Evolutionary conservation across 2,113 vertebrate genomes (phyloP).

Genomic region (Tychaedon coryphoeus): DNA sequence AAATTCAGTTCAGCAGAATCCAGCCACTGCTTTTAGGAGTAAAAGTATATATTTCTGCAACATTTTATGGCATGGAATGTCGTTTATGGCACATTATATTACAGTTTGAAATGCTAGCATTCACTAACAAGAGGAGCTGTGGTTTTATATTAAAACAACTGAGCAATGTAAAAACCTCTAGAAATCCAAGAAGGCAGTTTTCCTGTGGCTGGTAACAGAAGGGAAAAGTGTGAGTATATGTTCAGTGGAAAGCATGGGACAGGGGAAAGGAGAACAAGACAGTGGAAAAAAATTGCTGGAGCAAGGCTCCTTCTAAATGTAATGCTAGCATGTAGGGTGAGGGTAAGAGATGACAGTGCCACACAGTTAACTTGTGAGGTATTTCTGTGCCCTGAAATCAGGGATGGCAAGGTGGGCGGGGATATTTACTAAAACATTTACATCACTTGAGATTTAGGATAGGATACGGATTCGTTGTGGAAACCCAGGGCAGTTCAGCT

Average conservation of each 20-base stretch:
- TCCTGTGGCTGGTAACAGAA: neutral
- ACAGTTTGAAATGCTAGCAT: slow-evolving; percentile 41
- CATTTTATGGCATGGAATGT: slow-evolving; percentile 68
- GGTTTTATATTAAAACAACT: slow-evolving; percentile 21
- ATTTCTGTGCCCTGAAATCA: neutral
- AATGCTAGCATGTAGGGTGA: fast-evolving
- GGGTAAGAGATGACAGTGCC: neutral
- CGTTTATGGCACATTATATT: slow-evolving; percentile 66
- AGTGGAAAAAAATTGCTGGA: neutral
- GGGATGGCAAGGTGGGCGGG: neutral
- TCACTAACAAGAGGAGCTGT: slow-evolving; percentile 21
- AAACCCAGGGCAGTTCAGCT: neutral
- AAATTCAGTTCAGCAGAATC: slow-evolving; percentile 62
- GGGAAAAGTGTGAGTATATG: neutral
- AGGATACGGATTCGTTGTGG: neutral
- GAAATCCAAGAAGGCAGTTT: neutral
- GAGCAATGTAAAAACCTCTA: neutral
- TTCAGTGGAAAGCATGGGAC: neutral
- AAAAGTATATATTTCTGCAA: slow-evolving; percentile 74
- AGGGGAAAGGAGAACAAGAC: neutral
- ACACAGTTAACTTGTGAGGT: neutral
- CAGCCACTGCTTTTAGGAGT: slow-evolving; percentile 52
- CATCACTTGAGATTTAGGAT: neutral
- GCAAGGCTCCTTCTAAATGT: neutral
- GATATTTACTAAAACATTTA: neutral